Evolutionary conservation across 1,140 invertebrate genomes (phyloP), one percentile per base, ranked within the genome.

Genomic region (Drosophila neocordata): DNA sequence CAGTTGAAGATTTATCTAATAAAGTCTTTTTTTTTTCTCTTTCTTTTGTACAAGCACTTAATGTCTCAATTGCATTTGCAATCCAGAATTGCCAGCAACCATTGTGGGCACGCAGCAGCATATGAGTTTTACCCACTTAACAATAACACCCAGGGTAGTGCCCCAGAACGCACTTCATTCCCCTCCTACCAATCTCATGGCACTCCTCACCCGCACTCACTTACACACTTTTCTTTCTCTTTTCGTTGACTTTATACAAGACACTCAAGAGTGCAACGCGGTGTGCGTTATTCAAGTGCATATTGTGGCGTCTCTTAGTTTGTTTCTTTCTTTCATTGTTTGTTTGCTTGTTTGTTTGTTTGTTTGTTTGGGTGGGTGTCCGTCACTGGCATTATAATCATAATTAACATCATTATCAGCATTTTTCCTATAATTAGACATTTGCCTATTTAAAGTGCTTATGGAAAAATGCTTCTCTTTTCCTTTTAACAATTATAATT

Each of bases 11-110:
- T 48, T 1, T 15, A 38, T n/a, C n/a, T 57, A 52, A 53, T 61
- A 55, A 56, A 52, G n/a, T n/a, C n/a, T n/a, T n/a, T n/a, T 52
- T 57, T 61, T 67, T 52, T 63, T 20, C 7, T 48, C 9, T 52
- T 63, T 20, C 5, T 20, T 18, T 48, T 18, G 6, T 48, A 48
- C 69, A 59, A 68, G 65, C 80, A 85, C 83, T 87, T 77, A 79
- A 69, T 88, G 79, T 71, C 76, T 88, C 72, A 82, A 83, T 82
- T 65, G 83, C 83, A 83, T 81, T 79, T 87, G 72, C 83, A 82
- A 88, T 67, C 15, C 75, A 71, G 72, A 71, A 88, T 87, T 82
- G 75, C 78, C 59, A 73, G 78, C 76, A 41, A 7, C 38, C 38
- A 44, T 48, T 48, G 82, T 71, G 56, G 70, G 62, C 44, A 44